Conservation (phyloP, 2,113 vertebrate species). For the Xiphophorus maculatus region DNA sequence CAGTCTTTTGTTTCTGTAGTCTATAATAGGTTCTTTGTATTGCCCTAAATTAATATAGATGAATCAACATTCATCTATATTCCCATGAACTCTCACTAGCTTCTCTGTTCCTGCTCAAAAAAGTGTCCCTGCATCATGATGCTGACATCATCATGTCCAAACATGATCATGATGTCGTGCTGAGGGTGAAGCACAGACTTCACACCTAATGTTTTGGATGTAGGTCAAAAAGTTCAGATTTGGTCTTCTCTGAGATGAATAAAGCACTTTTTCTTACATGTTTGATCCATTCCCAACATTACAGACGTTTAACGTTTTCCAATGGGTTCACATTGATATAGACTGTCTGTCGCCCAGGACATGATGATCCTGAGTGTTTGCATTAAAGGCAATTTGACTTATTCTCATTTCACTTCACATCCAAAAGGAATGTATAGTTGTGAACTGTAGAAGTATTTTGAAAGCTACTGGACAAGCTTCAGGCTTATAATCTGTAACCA, state of each 20-base stretch:
- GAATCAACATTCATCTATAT: too few relatives aligned
- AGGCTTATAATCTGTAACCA: too few relatives aligned
- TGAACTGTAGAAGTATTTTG: too few relatives aligned
- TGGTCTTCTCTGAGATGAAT: not conserved
- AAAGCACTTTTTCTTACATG: not conserved
- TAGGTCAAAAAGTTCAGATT: not conserved
- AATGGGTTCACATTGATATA: not conserved
- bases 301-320: not conserved
- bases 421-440: not conserved
- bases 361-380: not conserved
- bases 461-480: too few relatives aligned
- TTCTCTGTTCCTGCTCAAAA: not conserved
- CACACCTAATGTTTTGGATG: too few relatives aligned
- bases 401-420: not conserved
- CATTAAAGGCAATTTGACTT: not conserved
- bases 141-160: not conserved
- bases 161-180: not conserved
- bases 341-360: not conserved
- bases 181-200: not conserved
- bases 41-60: too few relatives aligned
- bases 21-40: too few relatives aligned
- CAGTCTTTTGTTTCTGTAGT: not conserved
- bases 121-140: not conserved
- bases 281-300: not conserved
- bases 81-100: not conserved